Evolutionary conservation across 1,140 invertebrate genomes (phyloP).

Genomic region (Atopsyche davidsoni): DNA sequence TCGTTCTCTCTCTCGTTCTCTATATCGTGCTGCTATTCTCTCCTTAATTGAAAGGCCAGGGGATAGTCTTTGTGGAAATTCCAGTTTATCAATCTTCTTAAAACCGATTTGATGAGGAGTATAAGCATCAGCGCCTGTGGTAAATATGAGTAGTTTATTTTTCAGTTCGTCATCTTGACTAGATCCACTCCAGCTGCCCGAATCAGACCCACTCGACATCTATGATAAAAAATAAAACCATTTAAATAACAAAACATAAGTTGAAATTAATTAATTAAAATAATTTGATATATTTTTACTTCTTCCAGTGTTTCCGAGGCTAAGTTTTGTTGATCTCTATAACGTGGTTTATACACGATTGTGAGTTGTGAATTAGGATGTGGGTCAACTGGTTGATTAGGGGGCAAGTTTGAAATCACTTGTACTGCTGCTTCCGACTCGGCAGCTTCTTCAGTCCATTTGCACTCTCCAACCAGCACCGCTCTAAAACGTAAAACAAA

Average conservation of each 20-base stretch:
- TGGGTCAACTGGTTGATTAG: neutral
- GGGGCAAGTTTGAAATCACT: conserved; percentile 7
- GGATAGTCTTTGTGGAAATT: conserved; percentile 64
- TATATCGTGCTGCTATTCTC: conserved; percentile 54
- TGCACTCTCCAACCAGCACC: conserved; percentile 26
- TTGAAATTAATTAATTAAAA: conserved; percentile 7
- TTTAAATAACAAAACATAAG: conserved; percentile 2
- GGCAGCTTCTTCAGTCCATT: conserved; percentile 22
- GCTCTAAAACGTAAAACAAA: conserved; percentile 13
- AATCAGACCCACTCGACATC: conserved; percentile 21
- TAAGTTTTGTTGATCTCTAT: conserved; percentile 10
- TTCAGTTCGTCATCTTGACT: conserved; percentile 48
- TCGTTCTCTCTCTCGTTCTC: conserved; percentile 45
- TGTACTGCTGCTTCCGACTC: conserved; percentile 3
- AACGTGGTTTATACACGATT: conserved; percentile 22
- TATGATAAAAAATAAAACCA: conserved; percentile 8
- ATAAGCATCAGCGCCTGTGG: conserved; percentile 77
- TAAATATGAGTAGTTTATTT: conserved; percentile 63
- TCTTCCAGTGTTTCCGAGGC: conserved; percentile 20
- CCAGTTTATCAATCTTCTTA: conserved; percentile 69
- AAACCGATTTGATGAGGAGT: conserved; percentile 85
- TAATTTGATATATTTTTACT: conserved; percentile 10
- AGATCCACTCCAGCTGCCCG: conserved; percentile 25
- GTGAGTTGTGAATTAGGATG: conserved; percentile 13
- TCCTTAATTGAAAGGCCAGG: conserved; percentile 64